A percentile compares a stretch with the other conserved stretches of the same genome.
phyloP scores from a whole-genome alignment of 2,113 vertebrate species.

The Cnemophilus loriae region DNA sequence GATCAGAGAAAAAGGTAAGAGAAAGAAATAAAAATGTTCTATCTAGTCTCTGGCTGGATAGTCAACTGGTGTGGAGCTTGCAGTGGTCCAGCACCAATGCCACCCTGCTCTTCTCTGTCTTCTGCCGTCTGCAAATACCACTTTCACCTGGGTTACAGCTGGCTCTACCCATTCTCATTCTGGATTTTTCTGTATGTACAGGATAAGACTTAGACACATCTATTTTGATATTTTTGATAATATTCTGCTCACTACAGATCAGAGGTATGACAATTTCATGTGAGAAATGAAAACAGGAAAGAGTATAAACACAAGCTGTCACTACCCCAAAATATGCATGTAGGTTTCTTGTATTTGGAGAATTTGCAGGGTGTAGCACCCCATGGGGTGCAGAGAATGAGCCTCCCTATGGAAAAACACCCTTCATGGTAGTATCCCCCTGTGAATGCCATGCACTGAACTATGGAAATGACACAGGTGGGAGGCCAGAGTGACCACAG shows the following conservation, averaged over 20 bases:
- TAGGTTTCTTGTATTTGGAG: neutral
- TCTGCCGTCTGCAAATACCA: neutral
- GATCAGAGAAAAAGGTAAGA: neutral
- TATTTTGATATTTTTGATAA: neutral
- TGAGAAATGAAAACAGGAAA: neutral
- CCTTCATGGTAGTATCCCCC: neutral
- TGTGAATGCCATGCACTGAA: accelerated
- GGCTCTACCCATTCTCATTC: neutral
- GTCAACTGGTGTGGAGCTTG: neutral
- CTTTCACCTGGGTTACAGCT: neutral
- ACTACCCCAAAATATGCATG: neutral
- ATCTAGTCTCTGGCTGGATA: neutral
- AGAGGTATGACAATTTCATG: neutral
- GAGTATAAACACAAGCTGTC: neutral
- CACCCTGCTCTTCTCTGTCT: neutral
- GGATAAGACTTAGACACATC: neutral
- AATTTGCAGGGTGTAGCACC: neutral
- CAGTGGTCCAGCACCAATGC: neutral
- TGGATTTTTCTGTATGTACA: neutral
- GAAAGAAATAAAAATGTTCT: neutral
- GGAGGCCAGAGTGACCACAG: neutral
- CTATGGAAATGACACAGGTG: neutral
- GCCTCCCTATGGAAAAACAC: neutral
- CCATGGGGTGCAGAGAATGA: neutral
- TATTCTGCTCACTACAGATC: neutral